Conservation (phyloP, 2,797 vertebrate species). For the Anguilla obscura region DNA sequence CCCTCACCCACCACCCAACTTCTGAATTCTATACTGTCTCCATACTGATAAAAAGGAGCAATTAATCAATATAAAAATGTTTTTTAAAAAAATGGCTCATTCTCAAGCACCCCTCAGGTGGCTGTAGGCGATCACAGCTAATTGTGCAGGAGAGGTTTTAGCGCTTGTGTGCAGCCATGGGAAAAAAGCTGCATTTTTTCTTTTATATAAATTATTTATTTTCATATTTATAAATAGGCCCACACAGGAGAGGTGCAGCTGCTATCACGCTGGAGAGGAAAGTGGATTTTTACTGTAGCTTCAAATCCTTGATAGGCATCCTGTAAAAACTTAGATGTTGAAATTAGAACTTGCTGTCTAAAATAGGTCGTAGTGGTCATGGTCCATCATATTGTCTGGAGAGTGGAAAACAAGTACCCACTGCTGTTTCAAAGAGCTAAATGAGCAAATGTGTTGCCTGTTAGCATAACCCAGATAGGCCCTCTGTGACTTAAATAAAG, state of each 20-base stretch:
- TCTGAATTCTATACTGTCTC: not conserved
- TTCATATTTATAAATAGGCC: not conserved
- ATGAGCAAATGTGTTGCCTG: not conserved
- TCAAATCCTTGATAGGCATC: not conserved
- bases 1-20: not conserved
- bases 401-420: not conserved
- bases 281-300: not conserved
- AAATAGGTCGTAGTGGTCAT: not conserved
- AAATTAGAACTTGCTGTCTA: not conserved
- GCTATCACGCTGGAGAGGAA: not conserved
- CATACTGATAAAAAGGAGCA: not conserved
- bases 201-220: constrained; percentile 8
- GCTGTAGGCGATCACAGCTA: not conserved
- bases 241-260: not conserved
- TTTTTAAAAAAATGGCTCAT: not conserved
- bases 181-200: not conserved
- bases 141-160: not conserved
- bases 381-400: not conserved
- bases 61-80: not conserved
- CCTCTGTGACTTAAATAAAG: too few relatives aligned
- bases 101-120: not conserved
- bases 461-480: not conserved
- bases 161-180: not conserved
- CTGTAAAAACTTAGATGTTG: not conserved
- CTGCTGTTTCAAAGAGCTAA: not conserved